Base-by-base conservation (phyloP, 2,797 vertebrate genomes). In the Delichon dasypus region DNA sequence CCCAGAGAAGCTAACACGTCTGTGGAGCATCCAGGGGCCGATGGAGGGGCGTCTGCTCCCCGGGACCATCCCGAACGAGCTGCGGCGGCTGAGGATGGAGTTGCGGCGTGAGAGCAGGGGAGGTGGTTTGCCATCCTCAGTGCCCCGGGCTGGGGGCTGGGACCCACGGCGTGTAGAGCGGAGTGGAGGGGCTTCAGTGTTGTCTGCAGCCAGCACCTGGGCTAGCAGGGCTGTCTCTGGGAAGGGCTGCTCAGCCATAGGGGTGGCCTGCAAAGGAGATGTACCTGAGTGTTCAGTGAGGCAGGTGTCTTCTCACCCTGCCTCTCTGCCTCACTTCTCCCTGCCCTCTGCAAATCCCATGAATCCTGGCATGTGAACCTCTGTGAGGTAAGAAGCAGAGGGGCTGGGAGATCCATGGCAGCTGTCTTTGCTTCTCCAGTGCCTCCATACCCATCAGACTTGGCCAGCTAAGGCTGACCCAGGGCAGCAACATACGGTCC, bases 1-100 rank as follows among this genome's bases (percentile, higher is more conserved):
- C 22, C 98, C 97, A 0, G 97, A 98, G 92, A 98, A 98, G 72
- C 98, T 98, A 44, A 98, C 76, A 0, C 92, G 92, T 3, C 90
- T 95, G 21, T 97, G 94, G 50, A 97, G 90, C 19, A 96, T 81
- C 97, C 97, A 94, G 11, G 97, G 97, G 8, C 98, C 97, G 1
- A 98, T 20, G n/a, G 98, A 98, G 71, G 97, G 92, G 4, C 94
- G 97, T 53, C 96, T 98, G 64, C 89, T 94, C 11, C 95, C 97
- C 0, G 60, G 36, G 3, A 23, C 89, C 7, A 93, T 47, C 3
- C 95, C 96, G 1, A 98, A 71, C 0, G 98, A 98, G 93, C 97
- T 98, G 48, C 96, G 96, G n/a, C 96, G 97, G 34, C 93, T 98
- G 40, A 97, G 71, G 47, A 96, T 21, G 4, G 98, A 98, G 76